Evolutionary conservation across 2,113 vertebrate genomes (phyloP), one percentile per base, ranked within the genome.

Genomic region (Pithys albifrons): DNA sequence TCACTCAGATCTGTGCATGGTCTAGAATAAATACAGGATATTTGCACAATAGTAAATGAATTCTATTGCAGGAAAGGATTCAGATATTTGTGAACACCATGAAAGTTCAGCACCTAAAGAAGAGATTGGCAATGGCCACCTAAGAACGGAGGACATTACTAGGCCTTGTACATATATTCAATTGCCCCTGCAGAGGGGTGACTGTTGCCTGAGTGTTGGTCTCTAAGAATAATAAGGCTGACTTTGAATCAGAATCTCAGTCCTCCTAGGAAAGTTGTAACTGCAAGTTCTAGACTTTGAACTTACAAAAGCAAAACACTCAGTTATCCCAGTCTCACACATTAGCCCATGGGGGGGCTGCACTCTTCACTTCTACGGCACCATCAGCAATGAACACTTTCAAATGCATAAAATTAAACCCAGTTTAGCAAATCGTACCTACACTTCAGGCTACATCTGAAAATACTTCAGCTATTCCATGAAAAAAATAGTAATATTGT

Each of bases 21-120:
- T 87, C 81, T 41, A 61, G 69, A 95, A 95, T 89, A 91, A 88
- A 92, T 14, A 85, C 14, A 49, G 59, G 82, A 19, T 80, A 58
- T 76, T 85, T 90, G 46, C 59, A 88, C 29, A 77, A 12, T 6
- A 45, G 20, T 5, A 69, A 79, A 88, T 72, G 67, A 35, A 91
- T 85, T 52, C 75, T 45, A 3, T 55, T 77, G 37, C 31, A 84
- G 43, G 35, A 77, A 77, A 25, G 52, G 33, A 78, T 78, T 59
- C 39, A 33, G 90, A 4, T 81, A 37, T 52, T 74, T 73, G 51
- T 54, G 77, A 82, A 3, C 22, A 78, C 43, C 35, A n/a, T 3
- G 12, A 10, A 55, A 92, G 37, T 52, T 77, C 33, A 43, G 45
- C 61, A 69, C 19, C 66, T 31, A 51, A 65, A 11, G 37, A 35